These are phyloP conservation scores for Cyclopterus lumpus DNA, from an alignment of 2,797 vertebrate genomes.

Conservation along the genomic window DNA sequence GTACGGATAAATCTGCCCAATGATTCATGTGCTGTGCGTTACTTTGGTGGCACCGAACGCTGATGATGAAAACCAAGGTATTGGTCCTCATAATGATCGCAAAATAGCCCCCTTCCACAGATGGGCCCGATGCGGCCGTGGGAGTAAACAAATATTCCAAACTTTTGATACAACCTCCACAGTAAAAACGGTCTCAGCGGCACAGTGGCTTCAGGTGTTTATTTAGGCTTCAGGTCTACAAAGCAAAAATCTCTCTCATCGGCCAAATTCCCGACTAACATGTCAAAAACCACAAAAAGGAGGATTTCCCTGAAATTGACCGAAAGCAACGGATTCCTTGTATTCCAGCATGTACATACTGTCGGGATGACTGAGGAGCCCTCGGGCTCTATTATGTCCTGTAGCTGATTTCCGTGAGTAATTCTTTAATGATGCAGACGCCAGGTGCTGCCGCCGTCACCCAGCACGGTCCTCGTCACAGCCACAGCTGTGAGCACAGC, in stretches of 20 bases:
- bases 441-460: slow-evolving; percentile 34
- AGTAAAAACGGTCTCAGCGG: too few relatives aligned
- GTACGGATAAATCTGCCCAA: slow-evolving; percentile 9
- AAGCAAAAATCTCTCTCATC: neutral
- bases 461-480: slow-evolving; percentile 16
- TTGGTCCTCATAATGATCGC: neutral
- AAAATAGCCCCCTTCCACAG: neutral
- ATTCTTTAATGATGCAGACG: slow-evolving; percentile 7
- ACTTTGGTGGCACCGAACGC: neutral
- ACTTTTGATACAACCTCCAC: neutral
- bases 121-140: neutral
- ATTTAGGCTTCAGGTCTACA: neutral
- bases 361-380: neutral
- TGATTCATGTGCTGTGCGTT: slow-evolving; percentile 25
- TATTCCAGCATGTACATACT: neutral
- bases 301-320: neutral
- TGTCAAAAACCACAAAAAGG: neutral
- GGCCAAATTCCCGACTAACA: too few relatives aligned
- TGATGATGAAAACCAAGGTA: neutral
- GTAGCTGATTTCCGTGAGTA: slow-evolving; percentile 22
- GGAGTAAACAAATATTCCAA: neutral
- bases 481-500: slow-evolving; percentile 43
- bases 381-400: neutral
- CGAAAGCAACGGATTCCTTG: neutral
- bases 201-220: neutral